Conservation (phyloP, 2,113 vertebrate genomes). For the Corythoichthys intestinalis region DNA sequence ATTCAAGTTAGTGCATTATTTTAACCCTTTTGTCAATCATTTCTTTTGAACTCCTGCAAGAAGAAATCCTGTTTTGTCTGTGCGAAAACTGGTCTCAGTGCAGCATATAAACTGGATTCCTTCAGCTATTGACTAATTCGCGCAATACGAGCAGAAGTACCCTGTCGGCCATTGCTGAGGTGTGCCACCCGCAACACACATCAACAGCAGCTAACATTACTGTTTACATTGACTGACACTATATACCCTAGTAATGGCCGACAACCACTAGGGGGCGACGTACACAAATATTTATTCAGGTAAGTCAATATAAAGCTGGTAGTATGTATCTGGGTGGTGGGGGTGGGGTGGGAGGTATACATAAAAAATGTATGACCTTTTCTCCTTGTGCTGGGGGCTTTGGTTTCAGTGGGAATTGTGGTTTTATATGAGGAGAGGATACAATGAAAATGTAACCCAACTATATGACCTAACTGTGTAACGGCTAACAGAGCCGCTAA, state of each 20-base stretch:
- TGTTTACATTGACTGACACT: no score
- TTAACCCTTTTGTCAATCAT: conserved; percentile 1
- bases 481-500: conserved; percentile 35
- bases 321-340: conserved; percentile 29
- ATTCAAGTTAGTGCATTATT: conserved; percentile 32
- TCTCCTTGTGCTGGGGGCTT: conserved; percentile 55
- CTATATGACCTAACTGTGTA: conserved; percentile 20
- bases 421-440: conserved; percentile 58
- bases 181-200: no score
- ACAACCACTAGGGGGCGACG: no score
- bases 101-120: conserved; percentile 57
- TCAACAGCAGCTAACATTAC: no score
- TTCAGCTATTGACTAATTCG: conserved; percentile 5
- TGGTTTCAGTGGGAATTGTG: conserved; percentile 47
- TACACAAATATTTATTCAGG: no score
- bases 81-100: conserved; percentile 56
- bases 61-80: conserved; percentile 56
- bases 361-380: conserved; percentile 53
- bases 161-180: no score
- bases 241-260: no score
- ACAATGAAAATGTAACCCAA: conserved; percentile 53
- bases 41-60: conserved; percentile 36
- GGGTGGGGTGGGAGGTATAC: conserved; percentile 44
- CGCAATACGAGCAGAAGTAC: no score
- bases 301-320: no score